Evolutionary conservation across 2,797 vertebrate genomes (phyloP), one percentile per base, ranked within the genome.

Genomic region (Etheostoma nigrum): DNA sequence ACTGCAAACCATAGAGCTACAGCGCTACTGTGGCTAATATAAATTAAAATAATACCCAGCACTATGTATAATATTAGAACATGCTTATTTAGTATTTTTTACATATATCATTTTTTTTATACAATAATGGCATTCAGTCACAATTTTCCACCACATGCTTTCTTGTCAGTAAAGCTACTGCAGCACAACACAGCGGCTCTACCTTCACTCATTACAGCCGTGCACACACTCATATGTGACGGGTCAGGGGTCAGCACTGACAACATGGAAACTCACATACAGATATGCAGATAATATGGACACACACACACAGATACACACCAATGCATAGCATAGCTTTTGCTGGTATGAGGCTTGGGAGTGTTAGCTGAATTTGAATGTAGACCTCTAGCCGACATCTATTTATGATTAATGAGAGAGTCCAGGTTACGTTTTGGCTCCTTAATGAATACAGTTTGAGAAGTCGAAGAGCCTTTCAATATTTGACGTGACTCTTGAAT

Each of bases 401-500:
- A 91, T 93, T 85, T 78, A 94, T 94, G 91, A 93, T 93, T 93
- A 91, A 92, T 94, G 89, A 90, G 86, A 64, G 80, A 59, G 72
- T 70, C 76, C 49, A 71, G 88, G 83, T 92, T 88, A 89, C 81
- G 83, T 93, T 92, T 91, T 57, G 84, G 84, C 79, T 88, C 84
- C 85, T 87, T 92, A 90, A 91, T 91, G 85, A 91, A 90, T 86
- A 75, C 83, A 79, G 89, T 88, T 81, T 76, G 92, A 89, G 90
- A 83, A 90, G 88, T 88, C 88, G 91, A 91, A 78, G 85, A 89
- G 89, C 86, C 85, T 82, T 92, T 93, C 91, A 92, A 91, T 93
- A 91, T 94, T 92, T 93, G 92, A 92, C 92, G 85, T 87, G 89
- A 86, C 88, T 90, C 85, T 79, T 88, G 91, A 91, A 90, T 92